Evolutionary conservation across 2,888 invertebrate genomes (phyloP), one percentile per base, ranked within the genome.

Genomic region (Tachina grossa): DNA sequence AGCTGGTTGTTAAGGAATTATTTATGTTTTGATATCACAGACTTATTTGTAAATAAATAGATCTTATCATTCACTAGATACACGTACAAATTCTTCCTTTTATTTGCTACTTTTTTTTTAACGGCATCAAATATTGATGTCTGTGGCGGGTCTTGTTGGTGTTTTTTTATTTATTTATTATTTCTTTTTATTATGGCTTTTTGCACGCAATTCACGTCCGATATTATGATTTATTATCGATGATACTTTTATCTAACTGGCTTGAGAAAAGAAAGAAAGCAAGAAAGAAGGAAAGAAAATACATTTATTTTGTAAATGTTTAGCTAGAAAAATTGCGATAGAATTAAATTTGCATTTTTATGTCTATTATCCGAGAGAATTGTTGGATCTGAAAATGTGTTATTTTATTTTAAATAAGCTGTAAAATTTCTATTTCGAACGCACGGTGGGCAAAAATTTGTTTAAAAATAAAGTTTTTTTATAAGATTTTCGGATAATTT

Each of bases 221-320:
- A 51, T 82, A 59, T 85, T 85, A 82, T 81, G 85, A 82, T 82
- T 82, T 82, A 78, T 78, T 77, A 74, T 11, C 55, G 77, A 22
- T 51, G 61, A n/a, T 61, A 63, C 11, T 31, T 69, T 61, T 61
- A 9, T 53, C n/a, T 16, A 63, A 43, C 22, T 66, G 41, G 45
- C n/a, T 41, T 31, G 31, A 53, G 9, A 55, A 41, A 10, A 55
- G 13, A 41, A 71, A 9, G 8, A 8, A 43, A 8, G 9, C 1
- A 51, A 51, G 1, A 51, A 0, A 16, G 1, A 51, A 51, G 11
- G 47, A 14, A 0, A 13, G 47, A 63, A 11, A 43, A 63, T n/a
- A 53, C 9, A 53, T 13, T 45, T 51, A 41, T 61, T 39, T 61
- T 61, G 16, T 41, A 14, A 5, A 61, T 61, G 43, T 61, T 61